Base-by-base conservation (phyloP, 2,797 vertebrate species). In the Poecilia velifera region DNA sequence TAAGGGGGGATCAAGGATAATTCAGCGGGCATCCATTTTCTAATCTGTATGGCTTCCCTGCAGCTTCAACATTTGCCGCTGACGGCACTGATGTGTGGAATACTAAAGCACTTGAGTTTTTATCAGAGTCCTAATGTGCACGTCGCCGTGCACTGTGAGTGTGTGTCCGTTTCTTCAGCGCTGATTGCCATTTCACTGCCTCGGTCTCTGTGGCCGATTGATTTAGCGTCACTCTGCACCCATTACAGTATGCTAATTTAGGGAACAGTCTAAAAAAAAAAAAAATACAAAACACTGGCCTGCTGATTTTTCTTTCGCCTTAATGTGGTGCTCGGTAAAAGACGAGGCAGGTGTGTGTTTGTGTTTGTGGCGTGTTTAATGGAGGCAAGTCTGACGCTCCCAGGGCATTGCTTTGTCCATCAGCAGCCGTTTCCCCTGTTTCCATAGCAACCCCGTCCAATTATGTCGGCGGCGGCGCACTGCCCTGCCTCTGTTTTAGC, bases 381-480 rank as follows among this genome's bases (percentile, higher is more conserved):
- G 82, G 92, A 93, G 90, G 89, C 83, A 82, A 83, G 89, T 91
- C 84, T 88, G 92, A 90, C 96, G 96, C 97, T 97, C 96, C 95
- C 90, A 92, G 95, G 90, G 95, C 93, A 95, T 95, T 93, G 96
- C 96, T 94, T 95, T 91, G 95, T 94, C 96, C 94, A 94, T 95
- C 95, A 95, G 88, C 96, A 95, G 96, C 96, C 96, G 96, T 97
- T 97, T 97, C 94, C 96, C 96, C 96, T 96, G 98, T 99, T 99
- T 97, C 98, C 97, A 99, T 99, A 96, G 97, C 94, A 96, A 99
- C 97, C 92, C 95, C 96, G 96, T 96, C 96, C 97, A 97, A 97
- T 98, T 97, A 97, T 96, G 93, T 90, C 85, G 77, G 81, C 89
- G 74, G 87, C 76, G 71, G 83, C 79, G 85, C 91, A 80, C 95